Evolutionary conservation across 1,140 invertebrate species (phyloP).

Genomic region (Calephelis nemesis): DNA sequence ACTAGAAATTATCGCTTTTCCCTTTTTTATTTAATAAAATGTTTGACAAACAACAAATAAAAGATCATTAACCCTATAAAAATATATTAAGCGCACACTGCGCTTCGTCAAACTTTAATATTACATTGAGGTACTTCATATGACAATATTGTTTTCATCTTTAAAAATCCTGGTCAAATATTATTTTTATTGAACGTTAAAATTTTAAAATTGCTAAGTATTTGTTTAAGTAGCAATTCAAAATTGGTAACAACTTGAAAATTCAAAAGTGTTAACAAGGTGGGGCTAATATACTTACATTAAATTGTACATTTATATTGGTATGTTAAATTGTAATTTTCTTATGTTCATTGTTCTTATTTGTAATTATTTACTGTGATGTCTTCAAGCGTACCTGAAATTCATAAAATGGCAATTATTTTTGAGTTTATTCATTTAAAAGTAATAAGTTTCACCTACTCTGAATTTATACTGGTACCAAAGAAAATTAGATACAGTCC

Average conservation of each 20-base stretch:
- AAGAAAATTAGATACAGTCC: constrained; percentile 17
- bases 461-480: constrained; percentile 22
- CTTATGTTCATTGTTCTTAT: constrained; percentile 46
- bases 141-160: constrained; percentile 19
- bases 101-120: constrained; percentile 20
- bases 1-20: neutral
- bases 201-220: neutral
- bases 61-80: constrained; percentile 9
- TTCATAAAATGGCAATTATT: constrained; percentile 29
- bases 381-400: constrained; percentile 71
- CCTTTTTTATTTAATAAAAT: constrained; percentile 7
- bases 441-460: neutral
- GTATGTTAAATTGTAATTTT: constrained; percentile 40
- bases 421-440: constrained; percentile 5
- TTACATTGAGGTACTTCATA: constrained; percentile 22
- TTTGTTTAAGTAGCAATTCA: constrained; percentile 2
- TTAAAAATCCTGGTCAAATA: constrained; percentile 8
- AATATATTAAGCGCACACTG: constrained; percentile 11
- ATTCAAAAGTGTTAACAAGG: constrained; percentile 36
- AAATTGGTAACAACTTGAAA: constrained; percentile 36
- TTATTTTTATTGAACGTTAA: neutral
- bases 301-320: constrained; percentile 55
- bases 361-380: constrained; percentile 45
- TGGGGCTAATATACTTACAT: constrained; percentile 48
- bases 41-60: constrained; percentile 17